phyloP scores from a whole-genome alignment of 2,797 vertebrate genomes.

The Steatocranus sp. region DNA sequence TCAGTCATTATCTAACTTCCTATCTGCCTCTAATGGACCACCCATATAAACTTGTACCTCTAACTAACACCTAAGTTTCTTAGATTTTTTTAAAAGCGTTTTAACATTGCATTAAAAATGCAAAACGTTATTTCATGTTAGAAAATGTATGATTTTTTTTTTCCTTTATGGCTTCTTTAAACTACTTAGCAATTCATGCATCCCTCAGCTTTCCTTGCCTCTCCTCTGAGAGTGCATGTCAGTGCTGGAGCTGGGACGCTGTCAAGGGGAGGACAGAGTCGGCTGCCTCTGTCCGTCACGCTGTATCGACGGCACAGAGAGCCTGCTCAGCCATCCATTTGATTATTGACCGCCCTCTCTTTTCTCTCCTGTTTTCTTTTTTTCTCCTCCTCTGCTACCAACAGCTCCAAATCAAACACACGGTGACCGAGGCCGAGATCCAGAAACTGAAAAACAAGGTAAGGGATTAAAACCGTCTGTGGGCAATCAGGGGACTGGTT shows the following conservation, averaged over 20 bases:
- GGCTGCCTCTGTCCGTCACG: constrained; percentile 43
- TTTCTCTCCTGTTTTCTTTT: constrained; percentile 19
- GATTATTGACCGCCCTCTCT: constrained; percentile 58
- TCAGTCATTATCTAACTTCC: background rate
- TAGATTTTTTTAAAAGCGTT: background rate
- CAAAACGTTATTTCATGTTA: background rate
- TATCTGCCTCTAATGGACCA: background rate
- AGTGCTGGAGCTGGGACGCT: constrained; percentile 21
- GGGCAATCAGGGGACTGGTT: background rate
- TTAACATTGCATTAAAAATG: background rate
- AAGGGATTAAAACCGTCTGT: constrained; percentile 59
- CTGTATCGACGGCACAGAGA: constrained; percentile 47
- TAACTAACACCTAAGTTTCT: background rate
- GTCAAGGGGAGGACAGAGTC: constrained; percentile 42
- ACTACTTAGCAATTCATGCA: background rate
- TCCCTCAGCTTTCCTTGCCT: background rate
- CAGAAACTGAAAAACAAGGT: constrained; percentile 99
- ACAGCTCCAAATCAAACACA: constrained; percentile 99
- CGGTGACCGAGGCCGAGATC: constrained; percentile 98
- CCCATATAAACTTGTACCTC: background rate
- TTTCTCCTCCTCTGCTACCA: constrained; percentile 37
- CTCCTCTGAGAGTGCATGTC: constrained; percentile 40
- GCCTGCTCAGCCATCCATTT: constrained; percentile 58
- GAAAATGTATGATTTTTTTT: background rate
- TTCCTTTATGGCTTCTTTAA: background rate